A percentile compares a stretch with the other conserved stretches of the same genome.
phyloP scores from a whole-genome alignment of 2,113 vertebrate genomes.

The Callocephalon fimbriatum region DNA sequence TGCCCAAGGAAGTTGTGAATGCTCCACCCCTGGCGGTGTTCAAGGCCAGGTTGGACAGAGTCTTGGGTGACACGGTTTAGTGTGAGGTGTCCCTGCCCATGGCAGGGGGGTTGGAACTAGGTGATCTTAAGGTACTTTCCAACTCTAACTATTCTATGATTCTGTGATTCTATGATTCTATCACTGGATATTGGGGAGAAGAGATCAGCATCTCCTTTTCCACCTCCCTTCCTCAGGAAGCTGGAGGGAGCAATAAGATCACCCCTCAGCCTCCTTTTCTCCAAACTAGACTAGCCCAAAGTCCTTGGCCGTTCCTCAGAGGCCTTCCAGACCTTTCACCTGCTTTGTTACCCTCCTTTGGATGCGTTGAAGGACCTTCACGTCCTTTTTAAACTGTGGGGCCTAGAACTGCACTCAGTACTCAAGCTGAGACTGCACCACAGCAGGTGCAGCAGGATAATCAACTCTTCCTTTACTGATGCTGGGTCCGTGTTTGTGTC shows the following conservation, averaged over 20 bases:
- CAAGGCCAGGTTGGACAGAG: no score
- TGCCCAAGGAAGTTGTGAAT: no score
- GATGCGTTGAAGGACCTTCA: not conserved
- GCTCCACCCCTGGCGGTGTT: no score
- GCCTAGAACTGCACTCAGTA: not conserved
- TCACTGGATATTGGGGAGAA: not conserved
- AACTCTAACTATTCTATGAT: no score
- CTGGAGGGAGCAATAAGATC: not conserved
- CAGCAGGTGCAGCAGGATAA: no score
- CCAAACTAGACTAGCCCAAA: not conserved
- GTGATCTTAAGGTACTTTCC: no score
- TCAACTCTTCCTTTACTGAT: not conserved
- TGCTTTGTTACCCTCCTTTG: not conserved
- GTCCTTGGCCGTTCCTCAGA: not conserved
- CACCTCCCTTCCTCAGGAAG: not conserved
- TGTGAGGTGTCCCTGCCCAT: no score
- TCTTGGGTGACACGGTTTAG: no score
- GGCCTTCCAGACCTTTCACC: not conserved
- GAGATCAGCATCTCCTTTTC: not conserved
- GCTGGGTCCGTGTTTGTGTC: not conserved
- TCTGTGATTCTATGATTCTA: not conserved
- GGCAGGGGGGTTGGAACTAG: no score
- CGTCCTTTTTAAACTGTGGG: not conserved
- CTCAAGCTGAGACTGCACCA: not conserved
- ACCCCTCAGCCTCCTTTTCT: not conserved